These are phyloP conservation scores for Sparidentex hasta DNA, from an alignment of 2,797 vertebrate species.

Conservation along the genomic window DNA sequence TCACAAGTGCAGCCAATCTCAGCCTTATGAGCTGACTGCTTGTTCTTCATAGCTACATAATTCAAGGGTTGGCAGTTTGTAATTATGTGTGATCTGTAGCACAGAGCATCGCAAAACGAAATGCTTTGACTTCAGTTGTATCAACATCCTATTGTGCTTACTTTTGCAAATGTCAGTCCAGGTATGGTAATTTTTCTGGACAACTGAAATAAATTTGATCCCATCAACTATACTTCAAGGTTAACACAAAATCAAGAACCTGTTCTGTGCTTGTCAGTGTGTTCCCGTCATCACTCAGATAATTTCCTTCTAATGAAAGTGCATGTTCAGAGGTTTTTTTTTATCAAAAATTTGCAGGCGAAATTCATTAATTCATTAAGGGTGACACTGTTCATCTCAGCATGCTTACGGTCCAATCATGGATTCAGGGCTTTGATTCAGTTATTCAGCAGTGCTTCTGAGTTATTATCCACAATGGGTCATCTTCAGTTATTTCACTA, in stretches of 20 bases:
- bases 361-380: constrained; percentile 8
- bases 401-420: constrained; percentile 3
- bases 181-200: neutral
- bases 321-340: neutral
- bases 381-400: constrained; percentile 28
- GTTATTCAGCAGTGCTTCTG: neutral
- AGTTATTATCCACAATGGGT: neutral
- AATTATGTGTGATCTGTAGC: neutral
- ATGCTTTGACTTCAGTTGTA: neutral
- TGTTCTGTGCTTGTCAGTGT: neutral
- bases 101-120: neutral
- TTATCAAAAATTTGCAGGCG: neutral
- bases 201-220: neutral
- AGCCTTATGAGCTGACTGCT: neutral
- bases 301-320: neutral
- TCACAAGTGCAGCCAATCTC: neutral
- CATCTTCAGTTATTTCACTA: neutral
- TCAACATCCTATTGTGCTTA: neutral
- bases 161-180: neutral
- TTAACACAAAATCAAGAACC: neutral
- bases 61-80: neutral
- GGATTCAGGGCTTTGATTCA: constrained; percentile 33
- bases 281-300: neutral
- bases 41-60: neutral
- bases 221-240: neutral